Percentiles rank a stretch among this genome's conserved stretches.
Evolutionary conservation across 2,888 invertebrate species (phyloP).

Genomic region (Synergus itoensis): DNA sequence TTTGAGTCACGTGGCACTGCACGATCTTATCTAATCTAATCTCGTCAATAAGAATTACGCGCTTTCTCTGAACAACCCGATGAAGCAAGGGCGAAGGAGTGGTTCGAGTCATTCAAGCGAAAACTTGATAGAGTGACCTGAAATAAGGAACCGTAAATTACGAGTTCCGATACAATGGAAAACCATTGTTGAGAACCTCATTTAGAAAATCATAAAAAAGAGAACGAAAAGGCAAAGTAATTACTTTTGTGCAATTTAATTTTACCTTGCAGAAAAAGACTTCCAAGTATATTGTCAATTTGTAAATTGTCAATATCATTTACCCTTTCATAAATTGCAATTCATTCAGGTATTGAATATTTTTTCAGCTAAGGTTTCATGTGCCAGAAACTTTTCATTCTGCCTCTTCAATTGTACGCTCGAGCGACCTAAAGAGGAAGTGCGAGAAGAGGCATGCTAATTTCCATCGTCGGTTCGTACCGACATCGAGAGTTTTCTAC

Average conservation of each 20-base stretch:
- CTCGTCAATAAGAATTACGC: slow-evolving; percentile 32
- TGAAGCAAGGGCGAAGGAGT: slow-evolving; percentile 40
- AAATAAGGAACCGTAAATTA: slow-evolving; percentile 10
- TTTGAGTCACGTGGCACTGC: slow-evolving; percentile 18
- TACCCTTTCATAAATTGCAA: not conserved
- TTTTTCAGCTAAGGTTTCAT: not conserved
- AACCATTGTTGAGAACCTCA: not conserved
- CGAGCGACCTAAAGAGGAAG: slow-evolving; percentile 25
- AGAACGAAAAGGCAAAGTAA: too few species aligned
- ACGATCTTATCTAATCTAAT: slow-evolving; percentile 36
- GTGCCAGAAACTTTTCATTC: slow-evolving; percentile 6
- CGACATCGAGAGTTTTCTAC: slow-evolving; percentile 38
- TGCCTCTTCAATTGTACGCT: slow-evolving; percentile 9
- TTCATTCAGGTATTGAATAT: not conserved
- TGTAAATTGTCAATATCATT: too few species aligned
- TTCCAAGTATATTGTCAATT: too few species aligned
- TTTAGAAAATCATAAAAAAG: not conserved
- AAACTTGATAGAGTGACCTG: slow-evolving; percentile 29
- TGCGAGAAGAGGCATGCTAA: slow-evolving; percentile 35
- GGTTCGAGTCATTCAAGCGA: slow-evolving; percentile 33
- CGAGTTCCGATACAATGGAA: not conserved
- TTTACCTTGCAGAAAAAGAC: too few species aligned
- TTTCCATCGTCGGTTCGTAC: slow-evolving; percentile 39
- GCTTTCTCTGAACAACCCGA: slow-evolving; percentile 17
- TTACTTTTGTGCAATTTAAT: too few species aligned